phyloP scores from a whole-genome alignment of 2,113 vertebrate genomes.

The Mastomys natalensis region DNA sequence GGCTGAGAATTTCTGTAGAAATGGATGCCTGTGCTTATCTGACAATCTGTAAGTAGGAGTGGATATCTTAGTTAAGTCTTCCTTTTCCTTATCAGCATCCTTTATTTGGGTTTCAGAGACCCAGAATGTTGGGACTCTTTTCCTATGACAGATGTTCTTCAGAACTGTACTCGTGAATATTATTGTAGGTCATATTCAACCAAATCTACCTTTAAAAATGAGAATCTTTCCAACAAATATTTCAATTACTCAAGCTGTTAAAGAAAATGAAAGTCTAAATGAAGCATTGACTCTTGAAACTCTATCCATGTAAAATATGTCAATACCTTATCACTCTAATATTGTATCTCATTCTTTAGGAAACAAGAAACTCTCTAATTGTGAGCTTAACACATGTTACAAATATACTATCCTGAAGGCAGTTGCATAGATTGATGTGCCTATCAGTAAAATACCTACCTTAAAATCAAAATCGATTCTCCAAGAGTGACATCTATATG shows the following conservation, averaged over 20 bases:
- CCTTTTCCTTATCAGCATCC: neutral
- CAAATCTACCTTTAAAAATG: neutral
- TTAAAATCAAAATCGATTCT: neutral
- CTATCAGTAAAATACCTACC: neutral
- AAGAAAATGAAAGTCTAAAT: neutral
- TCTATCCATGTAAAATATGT: neutral
- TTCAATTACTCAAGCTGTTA: neutral
- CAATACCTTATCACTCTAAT: accelerated
- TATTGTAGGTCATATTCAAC: neutral
- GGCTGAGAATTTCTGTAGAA: neutral
- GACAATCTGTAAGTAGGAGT: accelerated
- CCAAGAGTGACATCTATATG: neutral
- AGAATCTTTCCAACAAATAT: neutral
- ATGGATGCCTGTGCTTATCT: neutral
- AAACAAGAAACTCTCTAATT: neutral
- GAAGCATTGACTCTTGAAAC: neutral
- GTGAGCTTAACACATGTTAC: neutral
- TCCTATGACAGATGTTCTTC: neutral
- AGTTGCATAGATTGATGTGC: neutral
- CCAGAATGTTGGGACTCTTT: neutral
- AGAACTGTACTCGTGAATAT: neutral
- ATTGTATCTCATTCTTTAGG: neutral
- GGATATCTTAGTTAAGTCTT: neutral
- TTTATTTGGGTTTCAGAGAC: neutral
- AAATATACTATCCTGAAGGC: neutral